Evolutionary conservation across 2,113 vertebrate species (phyloP).

Genomic region (Brachyhypopomus gauderio): DNA sequence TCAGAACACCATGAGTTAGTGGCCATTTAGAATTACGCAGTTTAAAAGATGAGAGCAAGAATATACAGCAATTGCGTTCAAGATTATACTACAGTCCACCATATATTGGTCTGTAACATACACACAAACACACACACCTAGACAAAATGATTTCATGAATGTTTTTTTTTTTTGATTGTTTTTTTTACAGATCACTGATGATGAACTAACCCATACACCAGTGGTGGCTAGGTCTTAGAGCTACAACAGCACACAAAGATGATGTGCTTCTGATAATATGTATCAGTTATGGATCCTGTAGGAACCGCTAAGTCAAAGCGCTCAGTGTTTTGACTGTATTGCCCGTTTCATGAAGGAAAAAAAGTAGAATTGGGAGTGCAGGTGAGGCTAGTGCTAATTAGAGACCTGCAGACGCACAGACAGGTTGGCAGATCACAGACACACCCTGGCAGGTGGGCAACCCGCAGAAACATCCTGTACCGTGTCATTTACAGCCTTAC

Average conservation of each 20-base stretch:
- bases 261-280: background rate
- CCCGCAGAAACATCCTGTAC: background rate
- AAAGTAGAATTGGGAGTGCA: too few relatives aligned
- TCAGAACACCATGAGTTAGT: background rate
- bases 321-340: background rate
- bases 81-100: background rate
- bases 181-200: background rate
- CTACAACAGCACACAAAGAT: constrained; percentile 2
- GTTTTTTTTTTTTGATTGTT: background rate
- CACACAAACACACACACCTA: too few relatives aligned
- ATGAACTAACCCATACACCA: background rate
- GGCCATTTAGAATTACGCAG: background rate
- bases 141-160: background rate
- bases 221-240: background rate
- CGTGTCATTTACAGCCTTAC: too few relatives aligned
- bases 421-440: background rate
- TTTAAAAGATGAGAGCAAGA: background rate
- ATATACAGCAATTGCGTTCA: background rate
- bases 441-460: too few relatives aligned
- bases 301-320: background rate
- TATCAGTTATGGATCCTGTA: background rate
- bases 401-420: too few relatives aligned
- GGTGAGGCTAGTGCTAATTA: background rate
- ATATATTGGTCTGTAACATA: background rate
- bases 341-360: background rate